A percentile compares a stretch with the other conserved stretches of the same genome.
Conservation (phyloP, 1,140 invertebrate genomes). For the Pogonognathellus flavescens region DNA sequence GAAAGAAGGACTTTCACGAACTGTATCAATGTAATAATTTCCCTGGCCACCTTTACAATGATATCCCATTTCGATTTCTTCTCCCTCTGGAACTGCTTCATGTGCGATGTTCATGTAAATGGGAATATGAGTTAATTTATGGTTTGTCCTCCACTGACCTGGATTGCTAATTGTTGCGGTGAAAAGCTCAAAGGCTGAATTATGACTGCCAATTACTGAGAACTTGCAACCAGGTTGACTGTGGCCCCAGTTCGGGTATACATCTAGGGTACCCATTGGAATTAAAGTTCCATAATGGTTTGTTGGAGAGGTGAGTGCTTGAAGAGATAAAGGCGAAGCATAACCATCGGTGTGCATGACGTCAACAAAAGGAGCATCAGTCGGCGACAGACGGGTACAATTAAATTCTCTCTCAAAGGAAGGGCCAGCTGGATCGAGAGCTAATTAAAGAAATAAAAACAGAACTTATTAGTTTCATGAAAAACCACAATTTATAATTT, state of each 20-base stretch:
- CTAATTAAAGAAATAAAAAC: background rate
- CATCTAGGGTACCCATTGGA: conserved; percentile 28
- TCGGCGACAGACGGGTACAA: conserved; percentile 71
- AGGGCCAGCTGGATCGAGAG: conserved; percentile 67
- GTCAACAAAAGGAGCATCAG: conserved; percentile 74
- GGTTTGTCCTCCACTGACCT: conserved; percentile 43
- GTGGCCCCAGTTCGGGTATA: conserved; percentile 44
- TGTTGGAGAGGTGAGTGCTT: conserved; percentile 54
- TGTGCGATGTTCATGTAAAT: conserved; percentile 56
- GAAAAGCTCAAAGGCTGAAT: conserved; percentile 55
- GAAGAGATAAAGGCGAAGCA: conserved; percentile 47
- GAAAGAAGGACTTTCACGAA: background rate
- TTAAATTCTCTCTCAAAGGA: conserved; percentile 67
- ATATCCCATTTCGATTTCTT: conserved; percentile 58
- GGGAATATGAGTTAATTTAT: conserved; percentile 48
- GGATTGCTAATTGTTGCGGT: conserved; percentile 43
- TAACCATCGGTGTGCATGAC: conserved; percentile 75
- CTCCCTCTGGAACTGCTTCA: conserved; percentile 34
- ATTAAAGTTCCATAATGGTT: conserved; percentile 57
- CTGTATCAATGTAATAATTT: conserved; percentile 34
- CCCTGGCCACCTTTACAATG: conserved; percentile 51
- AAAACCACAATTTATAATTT: background rate
- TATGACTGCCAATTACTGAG: conserved; percentile 56
- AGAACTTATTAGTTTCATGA: background rate
- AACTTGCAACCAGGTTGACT: conserved; percentile 51